These are phyloP conservation scores for Cosmia trapezina DNA, from an alignment of 2,888 invertebrate genomes.

Conservation along the genomic window DNA sequence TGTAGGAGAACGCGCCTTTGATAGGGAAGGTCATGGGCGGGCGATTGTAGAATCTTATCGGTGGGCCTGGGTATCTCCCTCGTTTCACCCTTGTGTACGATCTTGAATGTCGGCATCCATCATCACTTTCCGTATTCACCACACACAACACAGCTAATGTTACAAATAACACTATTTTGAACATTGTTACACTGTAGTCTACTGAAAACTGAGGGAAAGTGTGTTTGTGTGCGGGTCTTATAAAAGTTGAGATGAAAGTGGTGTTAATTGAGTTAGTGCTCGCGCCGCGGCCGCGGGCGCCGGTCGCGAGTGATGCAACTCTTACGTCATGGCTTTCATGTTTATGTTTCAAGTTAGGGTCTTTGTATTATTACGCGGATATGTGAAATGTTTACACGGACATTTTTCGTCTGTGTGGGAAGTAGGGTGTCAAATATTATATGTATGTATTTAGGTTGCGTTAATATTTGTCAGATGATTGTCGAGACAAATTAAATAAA, in stretches of 20 bases:
- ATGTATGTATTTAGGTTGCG: conserved; percentile 19
- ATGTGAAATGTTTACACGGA: conserved; percentile 41
- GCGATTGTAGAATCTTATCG: conserved; percentile 76
- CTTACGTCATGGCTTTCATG: conserved; percentile 69
- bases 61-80: conserved; percentile 79
- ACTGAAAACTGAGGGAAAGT: conserved; percentile 83
- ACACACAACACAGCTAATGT: conserved; percentile 63
- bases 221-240: conserved; percentile 75
- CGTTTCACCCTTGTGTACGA: conserved; percentile 78
- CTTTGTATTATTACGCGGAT: conserved; percentile 47
- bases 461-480: conserved; percentile 29
- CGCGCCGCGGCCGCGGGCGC: conserved; percentile 57
- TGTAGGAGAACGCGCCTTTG: conserved; percentile 78
- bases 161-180: conserved; percentile 56
- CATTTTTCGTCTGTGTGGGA: conserved; percentile 35
- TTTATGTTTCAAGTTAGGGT: conserved; percentile 45
- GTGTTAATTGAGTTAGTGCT: conserved; percentile 83
- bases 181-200: conserved; percentile 53
- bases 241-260: conserved; percentile 84
- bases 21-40: conserved; percentile 74
- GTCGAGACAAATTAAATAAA: background rate
- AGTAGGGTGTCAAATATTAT: conserved; percentile 23
- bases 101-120: conserved; percentile 56
- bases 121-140: conserved; percentile 71
- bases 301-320: conserved; percentile 60